phyloP scores from a whole-genome alignment of 2,113 vertebrate species.

The Gnathonemus echidnorhynchus region DNA sequence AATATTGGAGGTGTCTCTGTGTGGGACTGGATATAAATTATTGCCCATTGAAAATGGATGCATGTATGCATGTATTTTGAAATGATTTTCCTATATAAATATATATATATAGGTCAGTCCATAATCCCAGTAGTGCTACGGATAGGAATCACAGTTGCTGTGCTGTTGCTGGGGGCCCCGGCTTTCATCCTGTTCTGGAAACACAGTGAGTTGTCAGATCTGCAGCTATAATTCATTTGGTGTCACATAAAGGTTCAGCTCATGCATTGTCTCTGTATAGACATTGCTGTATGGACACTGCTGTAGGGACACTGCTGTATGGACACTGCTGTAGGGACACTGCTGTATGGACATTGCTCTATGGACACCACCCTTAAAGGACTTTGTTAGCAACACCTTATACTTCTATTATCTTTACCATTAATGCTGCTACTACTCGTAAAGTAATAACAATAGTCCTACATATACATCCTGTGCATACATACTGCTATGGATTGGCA shows the following conservation, averaged over 20 bases:
- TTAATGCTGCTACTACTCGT: neutral
- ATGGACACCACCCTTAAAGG: neutral
- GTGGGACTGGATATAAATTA: neutral
- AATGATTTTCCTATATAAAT: neutral
- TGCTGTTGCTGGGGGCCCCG: neutral
- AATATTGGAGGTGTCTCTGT: no score
- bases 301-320: neutral
- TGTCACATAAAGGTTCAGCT: neutral
- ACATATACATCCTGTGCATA: neutral
- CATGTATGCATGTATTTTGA: neutral
- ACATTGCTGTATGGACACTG: neutral
- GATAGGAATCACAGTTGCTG: neutral
- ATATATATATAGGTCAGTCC: neutral
- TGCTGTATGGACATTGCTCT: neutral
- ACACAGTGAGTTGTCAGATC: neutral
- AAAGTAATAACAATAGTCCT: neutral
- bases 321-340: no score
- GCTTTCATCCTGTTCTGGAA: neutral
- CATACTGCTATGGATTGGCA: neutral
- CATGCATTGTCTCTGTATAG: neutral
- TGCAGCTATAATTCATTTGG: neutral
- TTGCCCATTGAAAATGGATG: neutral
- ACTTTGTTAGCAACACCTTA: neutral
- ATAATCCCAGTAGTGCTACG: neutral
- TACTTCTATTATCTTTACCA: neutral